These are phyloP conservation scores for Sebastes glaucus DNA, from an alignment of 2,797 vertebrate genomes.

Conservation along the genomic window DNA sequence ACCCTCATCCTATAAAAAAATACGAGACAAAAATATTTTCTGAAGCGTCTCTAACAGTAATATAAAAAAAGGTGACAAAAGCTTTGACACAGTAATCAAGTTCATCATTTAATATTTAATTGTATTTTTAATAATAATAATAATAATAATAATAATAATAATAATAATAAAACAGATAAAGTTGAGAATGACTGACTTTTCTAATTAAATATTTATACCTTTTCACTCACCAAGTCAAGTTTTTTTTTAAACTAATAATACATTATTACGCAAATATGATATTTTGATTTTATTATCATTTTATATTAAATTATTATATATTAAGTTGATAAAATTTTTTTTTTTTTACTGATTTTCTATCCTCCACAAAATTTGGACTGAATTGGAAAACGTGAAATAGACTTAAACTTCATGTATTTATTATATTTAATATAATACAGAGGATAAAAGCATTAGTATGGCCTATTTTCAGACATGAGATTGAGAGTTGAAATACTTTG, in stretches of 20 bases:
- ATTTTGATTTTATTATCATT: neutral
- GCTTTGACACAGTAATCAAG: neutral
- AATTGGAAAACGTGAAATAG: neutral
- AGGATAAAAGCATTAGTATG: neutral
- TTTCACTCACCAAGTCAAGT: neutral
- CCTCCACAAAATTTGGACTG: neutral
- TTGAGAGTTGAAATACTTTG: conserved; percentile 60
- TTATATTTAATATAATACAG: neutral
- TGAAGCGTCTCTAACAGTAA: neutral
- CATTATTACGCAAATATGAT: neutral
- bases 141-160: neutral
- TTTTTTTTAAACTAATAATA: neutral
- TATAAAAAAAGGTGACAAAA: neutral
- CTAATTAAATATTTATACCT: neutral
- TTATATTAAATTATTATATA: neutral
- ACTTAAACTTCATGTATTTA: neutral
- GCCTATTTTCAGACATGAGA: neutral
- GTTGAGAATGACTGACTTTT: neutral
- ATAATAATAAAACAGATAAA: neutral
- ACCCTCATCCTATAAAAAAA: neutral
- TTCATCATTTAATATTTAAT: neutral
- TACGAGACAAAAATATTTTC: neutral
- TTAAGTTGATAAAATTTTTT: neutral
- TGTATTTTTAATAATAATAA: neutral
- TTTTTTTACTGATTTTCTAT: neutral